Base-by-base conservation (phyloP, 2,888 invertebrate genomes). In the Spisula solida region DNA sequence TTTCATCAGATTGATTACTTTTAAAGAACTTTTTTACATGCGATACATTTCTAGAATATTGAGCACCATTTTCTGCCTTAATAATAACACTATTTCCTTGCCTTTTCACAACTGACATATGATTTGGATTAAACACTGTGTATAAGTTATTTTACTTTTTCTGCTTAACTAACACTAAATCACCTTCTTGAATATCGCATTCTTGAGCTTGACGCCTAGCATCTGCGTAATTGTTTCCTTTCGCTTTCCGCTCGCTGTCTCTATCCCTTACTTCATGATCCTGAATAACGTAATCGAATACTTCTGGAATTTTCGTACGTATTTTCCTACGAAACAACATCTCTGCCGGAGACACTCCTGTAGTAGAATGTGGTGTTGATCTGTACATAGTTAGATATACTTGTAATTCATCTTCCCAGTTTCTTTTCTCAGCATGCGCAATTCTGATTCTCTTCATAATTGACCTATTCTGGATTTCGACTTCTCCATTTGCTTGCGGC, bases 291-390 rank as follows among this genome's bases (percentile, higher is more conserved):
- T 70, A 25, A 25, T 31, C 29, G n/a, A 10, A 5, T 34, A 79
- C 41, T 18, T 79, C 34, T n/a, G 88, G 93, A 60, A 90, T 34
- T 56, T 93, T 92, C 0, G 91, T 90, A 6, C 89, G 56, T 8
- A 93, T 82, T 79, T 89, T 89, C 16, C 92, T 55, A 8, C 87
- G 79, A 78, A 92, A 92, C 80, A 93, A 34, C 48, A 91, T 31
- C 51, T 91, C 60, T 0, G 88, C 89, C 20, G 92, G 92, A 25
- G 78, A 82, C 16, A 81, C 79, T 25, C 91, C 92, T 31, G 93
- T 93, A n/a, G 89, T 86, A 0, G 79, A 34, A 60, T 92, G 91
- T 48, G 91, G 92, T 20, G 92, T 87, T 5, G 85, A 87, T 56
- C 88, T 66, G 56, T 92, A 92, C 81, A 91, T 88, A 5, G 88